Evolutionary conservation across 2,888 invertebrate genomes (phyloP), one percentile per base, ranked within the genome.

Genomic region (Molorchus minor): DNA sequence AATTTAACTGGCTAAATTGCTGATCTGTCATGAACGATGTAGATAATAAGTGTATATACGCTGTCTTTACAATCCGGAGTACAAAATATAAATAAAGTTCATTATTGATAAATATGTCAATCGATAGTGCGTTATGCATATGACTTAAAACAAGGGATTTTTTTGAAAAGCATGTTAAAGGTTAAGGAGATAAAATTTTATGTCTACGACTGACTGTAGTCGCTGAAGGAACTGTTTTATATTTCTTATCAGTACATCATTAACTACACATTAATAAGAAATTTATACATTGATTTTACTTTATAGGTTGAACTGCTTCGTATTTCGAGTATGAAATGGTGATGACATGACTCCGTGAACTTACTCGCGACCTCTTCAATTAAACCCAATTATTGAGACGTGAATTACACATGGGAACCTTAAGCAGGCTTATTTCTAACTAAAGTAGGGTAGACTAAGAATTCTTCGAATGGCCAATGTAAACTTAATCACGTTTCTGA

Each of bases 1-100:
- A 65, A 60, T 53, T 73, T 72, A 74, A 73, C 71, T 67, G 64
- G 71, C 69, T 74, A 69, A 74, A 73, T 73, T 73, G 68, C 61
- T 65, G 65, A 66, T 64, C 62, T 56, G 55, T 56, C 58, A 52
- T 54, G 30, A 56, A 41, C 46, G 54, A 55, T 61, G 53, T 30
- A 61, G 30, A 58, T 45, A 44, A 54, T 54, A 54, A 36, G 38
- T 45, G 35, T 21, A 21, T 21, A 25, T 36, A 54, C 45, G 16
- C 45, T 29, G 40, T 45, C 17, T 33, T 55, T 20, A 25, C 38
- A 21, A 49, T 38, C 21, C 25, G 12, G n/a, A 49, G 4, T 15
- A 49, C 21, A 8, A n/a, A 49, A 49, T n/a, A n/a, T 8, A 16
- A 49, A 38, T 49, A 12, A 38, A 47, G 1, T 49, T 13, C n/a